phyloP scores from a whole-genome alignment of 2,113 vertebrate species.

The Asarcornis scutulata region DNA sequence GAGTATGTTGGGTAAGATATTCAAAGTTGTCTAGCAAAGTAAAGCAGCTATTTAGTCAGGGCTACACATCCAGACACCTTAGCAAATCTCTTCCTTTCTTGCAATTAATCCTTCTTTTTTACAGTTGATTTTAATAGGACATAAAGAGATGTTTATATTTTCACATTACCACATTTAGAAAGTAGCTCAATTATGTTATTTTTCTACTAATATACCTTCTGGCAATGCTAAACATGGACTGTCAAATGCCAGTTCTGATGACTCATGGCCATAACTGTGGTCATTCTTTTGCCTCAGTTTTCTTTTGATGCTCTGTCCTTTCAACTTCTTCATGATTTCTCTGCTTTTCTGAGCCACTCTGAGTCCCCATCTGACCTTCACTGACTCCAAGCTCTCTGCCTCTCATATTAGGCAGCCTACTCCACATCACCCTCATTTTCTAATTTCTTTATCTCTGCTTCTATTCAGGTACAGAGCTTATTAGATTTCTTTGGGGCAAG shows the following conservation, averaged over 20 bases:
- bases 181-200: neutral
- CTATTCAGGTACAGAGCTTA: neutral
- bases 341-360: neutral
- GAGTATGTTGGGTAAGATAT: neutral
- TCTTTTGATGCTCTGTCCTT: conserved; percentile 12
- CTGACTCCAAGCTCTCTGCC: neutral
- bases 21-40: neutral
- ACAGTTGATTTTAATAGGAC: neutral
- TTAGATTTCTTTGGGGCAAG: neutral
- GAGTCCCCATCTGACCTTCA: neutral
- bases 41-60: neutral
- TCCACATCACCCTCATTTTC: neutral
- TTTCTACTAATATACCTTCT: neutral
- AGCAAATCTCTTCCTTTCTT: neutral
- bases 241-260: conserved; percentile 20
- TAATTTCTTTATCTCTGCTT: neutral
- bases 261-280: neutral
- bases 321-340: neutral
- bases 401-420: neutral
- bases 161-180: neutral
- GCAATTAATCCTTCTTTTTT: neutral
- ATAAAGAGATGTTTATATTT: neutral
- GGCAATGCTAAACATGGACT: neutral
- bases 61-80: neutral
- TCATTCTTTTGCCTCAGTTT: neutral